Evolutionary conservation across 2,113 vertebrate species (phyloP).

Genomic region (Pachyramphus minor): DNA sequence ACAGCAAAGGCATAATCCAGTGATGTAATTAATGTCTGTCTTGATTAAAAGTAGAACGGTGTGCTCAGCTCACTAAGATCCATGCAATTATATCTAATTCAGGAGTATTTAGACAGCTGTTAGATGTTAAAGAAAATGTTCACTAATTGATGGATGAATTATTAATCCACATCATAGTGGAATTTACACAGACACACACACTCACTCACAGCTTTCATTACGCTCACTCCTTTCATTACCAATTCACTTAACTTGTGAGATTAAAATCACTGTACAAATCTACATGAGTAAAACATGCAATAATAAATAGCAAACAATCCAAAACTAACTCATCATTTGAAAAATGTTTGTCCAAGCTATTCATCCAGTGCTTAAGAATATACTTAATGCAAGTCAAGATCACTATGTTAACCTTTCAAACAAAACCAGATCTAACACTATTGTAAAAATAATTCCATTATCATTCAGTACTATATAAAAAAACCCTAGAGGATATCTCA

Average conservation of each 20-base stretch:
- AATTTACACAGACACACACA: background rate
- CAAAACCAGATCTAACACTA: background rate
- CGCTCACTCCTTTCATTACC: background rate
- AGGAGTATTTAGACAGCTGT: slow-evolving; percentile 22
- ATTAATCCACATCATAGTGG: background rate
- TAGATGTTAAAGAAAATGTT: slow-evolving; percentile 32
- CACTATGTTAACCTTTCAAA: background rate
- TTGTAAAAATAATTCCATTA: background rate
- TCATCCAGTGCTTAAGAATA: background rate
- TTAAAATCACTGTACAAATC: background rate
- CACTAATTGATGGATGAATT: slow-evolving; percentile 18
- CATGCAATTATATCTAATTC: slow-evolving; percentile 25
- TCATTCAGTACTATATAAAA: background rate
- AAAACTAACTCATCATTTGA: background rate
- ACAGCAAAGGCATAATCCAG: background rate
- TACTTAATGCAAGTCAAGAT: background rate
- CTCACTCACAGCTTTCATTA: background rate
- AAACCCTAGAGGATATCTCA: background rate
- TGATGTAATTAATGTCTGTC: slow-evolving; percentile 18
- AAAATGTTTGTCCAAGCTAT: background rate
- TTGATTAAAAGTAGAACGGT: slow-evolving; percentile 23
- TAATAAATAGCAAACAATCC: background rate
- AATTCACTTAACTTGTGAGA: background rate
- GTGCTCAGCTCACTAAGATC: background rate
- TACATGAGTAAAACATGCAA: background rate